phyloP scores from a whole-genome alignment of 2,113 vertebrate species.

The Barbus barbus region DNA sequence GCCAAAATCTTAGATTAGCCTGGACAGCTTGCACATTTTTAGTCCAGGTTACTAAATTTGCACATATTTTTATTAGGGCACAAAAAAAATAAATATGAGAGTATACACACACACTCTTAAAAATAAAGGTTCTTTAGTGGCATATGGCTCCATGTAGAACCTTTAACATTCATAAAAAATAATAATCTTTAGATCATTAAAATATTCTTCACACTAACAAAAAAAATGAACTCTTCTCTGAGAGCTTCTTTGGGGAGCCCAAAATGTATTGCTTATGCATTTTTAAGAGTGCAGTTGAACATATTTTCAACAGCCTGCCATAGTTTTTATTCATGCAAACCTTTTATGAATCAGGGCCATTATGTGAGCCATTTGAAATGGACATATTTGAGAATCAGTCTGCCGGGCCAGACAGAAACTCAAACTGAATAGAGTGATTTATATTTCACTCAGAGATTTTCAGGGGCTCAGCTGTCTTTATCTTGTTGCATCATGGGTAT shows the following conservation, averaged over 20 bases:
- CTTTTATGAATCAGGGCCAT: background rate
- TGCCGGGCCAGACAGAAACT: background rate
- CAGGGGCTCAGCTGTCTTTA: background rate
- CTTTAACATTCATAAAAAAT: background rate
- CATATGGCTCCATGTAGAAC: background rate
- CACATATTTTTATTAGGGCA: background rate
- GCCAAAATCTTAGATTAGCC: background rate
- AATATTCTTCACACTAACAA: too few species aligned
- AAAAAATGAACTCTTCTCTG: too few species aligned
- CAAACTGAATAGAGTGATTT: background rate
- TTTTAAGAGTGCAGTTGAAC: background rate
- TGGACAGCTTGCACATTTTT: background rate
- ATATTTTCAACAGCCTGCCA: background rate
- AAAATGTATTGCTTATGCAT: too few species aligned
- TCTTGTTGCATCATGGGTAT: conserved; percentile 6
- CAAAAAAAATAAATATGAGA: background rate
- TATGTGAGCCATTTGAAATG: background rate
- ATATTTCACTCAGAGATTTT: conserved; percentile 3
- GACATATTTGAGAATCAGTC: background rate
- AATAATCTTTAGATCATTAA: too few species aligned
- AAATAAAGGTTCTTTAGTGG: background rate
- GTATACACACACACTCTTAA: background rate
- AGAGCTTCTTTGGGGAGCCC: too few species aligned
- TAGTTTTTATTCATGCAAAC: background rate
- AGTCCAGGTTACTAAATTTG: background rate